A percentile compares a stretch with the other conserved stretches of the same genome.
phyloP scores from a whole-genome alignment of 2,113 vertebrate species.

The Rhagologus leucostigma region DNA sequence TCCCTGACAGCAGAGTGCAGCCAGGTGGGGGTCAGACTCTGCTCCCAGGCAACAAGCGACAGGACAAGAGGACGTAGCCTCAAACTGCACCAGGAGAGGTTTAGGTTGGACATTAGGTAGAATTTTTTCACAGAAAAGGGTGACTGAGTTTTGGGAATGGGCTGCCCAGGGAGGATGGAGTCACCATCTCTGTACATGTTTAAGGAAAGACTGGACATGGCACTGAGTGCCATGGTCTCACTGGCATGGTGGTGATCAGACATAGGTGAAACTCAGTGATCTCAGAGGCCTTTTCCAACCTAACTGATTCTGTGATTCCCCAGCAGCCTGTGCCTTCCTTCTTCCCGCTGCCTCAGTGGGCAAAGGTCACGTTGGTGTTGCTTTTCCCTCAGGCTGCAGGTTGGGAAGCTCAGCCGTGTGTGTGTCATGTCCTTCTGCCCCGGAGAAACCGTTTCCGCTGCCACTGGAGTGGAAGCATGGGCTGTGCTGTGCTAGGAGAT shows the following conservation, averaged over 20 bases:
- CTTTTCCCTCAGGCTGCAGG: neutral
- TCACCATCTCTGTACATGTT: neutral
- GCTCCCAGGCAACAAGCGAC: rapidly evolving
- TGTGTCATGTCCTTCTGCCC: rapidly evolving
- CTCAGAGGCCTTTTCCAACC: neutral
- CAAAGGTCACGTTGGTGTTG: rapidly evolving
- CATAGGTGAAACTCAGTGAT: neutral
- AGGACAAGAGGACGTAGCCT: neutral
- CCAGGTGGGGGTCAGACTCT: neutral
- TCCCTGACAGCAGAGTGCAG: neutral
- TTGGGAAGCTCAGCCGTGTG: neutral
- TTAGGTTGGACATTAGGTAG: neutral
- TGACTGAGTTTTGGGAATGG: neutral
- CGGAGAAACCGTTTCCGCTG: rapidly evolving
- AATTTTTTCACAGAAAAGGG: neutral
- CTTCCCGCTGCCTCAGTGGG: rapidly evolving
- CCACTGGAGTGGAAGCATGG: rapidly evolving
- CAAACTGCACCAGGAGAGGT: neutral
- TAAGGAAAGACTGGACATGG: neutral
- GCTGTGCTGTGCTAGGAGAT: too few relatives aligned
- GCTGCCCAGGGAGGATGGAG: neutral
- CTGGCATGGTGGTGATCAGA: neutral
- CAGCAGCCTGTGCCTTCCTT: neutral
- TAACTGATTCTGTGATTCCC: neutral
- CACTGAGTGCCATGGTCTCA: neutral